phyloP scores from a whole-genome alignment of 2,888 invertebrate species.

The Serrognathus titanus region DNA sequence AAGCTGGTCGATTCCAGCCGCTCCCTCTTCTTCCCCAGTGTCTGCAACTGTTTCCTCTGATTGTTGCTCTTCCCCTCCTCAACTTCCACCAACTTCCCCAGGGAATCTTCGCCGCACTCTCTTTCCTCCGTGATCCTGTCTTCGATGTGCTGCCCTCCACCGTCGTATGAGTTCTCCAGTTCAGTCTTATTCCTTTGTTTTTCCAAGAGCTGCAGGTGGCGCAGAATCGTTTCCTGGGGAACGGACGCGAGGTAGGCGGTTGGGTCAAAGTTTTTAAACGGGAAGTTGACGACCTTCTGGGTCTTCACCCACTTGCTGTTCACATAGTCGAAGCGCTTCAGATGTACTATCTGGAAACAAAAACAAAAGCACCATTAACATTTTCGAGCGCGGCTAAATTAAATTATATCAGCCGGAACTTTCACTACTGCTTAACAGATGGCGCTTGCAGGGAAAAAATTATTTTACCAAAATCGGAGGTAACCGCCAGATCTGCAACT shows the following conservation, averaged over 20 bases:
- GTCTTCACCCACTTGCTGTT: slow-evolving; percentile 93
- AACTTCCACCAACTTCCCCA: slow-evolving; percentile 11
- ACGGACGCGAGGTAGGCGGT: slow-evolving; percentile 81
- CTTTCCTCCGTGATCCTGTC: slow-evolving; percentile 32
- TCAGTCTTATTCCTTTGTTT: slow-evolving; percentile 29
- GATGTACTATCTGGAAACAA: slow-evolving; percentile 74
- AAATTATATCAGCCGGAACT: too few relatives aligned
- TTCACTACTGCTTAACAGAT: too few relatives aligned
- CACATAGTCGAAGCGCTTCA: slow-evolving; percentile 88
- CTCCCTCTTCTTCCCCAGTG: slow-evolving; percentile 45
- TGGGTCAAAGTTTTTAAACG: slow-evolving; percentile 81
- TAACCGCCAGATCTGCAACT: slow-evolving; percentile 86
- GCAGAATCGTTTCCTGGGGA: slow-evolving; percentile 70
- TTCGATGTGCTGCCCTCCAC: slow-evolving; percentile 6
- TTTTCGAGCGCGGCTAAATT: neutral
- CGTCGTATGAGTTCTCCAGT: slow-evolving; percentile 12
- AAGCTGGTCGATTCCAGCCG: slow-evolving; percentile 68
- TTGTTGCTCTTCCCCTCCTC: slow-evolving; percentile 15
- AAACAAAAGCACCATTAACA: neutral
- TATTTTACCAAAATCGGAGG: slow-evolving; percentile 77
- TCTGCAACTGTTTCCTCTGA: slow-evolving; percentile 10
- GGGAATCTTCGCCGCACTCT: slow-evolving; percentile 14
- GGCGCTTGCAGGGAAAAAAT: too few relatives aligned
- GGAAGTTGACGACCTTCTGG: slow-evolving; percentile 88
- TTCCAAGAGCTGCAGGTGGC: slow-evolving; percentile 59